phyloP scores from a whole-genome alignment of 2,888 invertebrate genomes.

The Eupithecia exiguata region DNA sequence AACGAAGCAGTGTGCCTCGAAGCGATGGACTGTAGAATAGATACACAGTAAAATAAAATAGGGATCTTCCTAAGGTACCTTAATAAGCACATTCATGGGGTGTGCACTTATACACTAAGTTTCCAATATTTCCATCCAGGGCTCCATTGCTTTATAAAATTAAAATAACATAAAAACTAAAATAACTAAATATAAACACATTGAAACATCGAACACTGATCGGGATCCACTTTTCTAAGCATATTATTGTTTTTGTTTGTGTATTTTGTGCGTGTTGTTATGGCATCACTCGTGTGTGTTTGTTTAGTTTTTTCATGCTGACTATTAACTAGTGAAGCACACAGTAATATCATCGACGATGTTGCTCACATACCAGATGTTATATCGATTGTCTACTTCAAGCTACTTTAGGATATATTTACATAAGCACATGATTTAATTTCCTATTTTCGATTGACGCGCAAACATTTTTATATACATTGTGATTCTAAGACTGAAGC shows the following conservation, averaged over 20 bases:
- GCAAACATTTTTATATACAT: constrained; percentile 16
- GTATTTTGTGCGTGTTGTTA: constrained; percentile 59
- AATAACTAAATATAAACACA: constrained; percentile 57
- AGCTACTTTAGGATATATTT: constrained; percentile 56
- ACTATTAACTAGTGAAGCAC: constrained; percentile 74
- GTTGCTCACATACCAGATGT: constrained; percentile 83
- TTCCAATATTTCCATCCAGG: constrained; percentile 72
- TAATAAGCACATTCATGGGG: constrained; percentile 83
- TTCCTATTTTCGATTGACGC: constrained; percentile 6
- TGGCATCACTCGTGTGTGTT: constrained; percentile 64
- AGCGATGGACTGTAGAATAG: constrained; percentile 70
- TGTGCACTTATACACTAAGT: constrained; percentile 78
- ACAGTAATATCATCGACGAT: constrained; percentile 64
- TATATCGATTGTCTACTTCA: constrained; percentile 52
- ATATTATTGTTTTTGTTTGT: constrained; percentile 47
- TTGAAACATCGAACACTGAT: constrained; percentile 67
- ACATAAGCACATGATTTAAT: constrained; percentile 55
- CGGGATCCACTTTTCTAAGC: constrained; percentile 48
- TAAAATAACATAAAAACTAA: constrained; percentile 53
- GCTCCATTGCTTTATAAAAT: constrained; percentile 69
- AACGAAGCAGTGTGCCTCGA: constrained; percentile 80
- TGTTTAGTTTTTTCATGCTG: constrained; percentile 68
- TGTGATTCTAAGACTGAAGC: constrained; percentile 39
- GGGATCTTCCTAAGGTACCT: constrained; percentile 71
- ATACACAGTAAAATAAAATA: constrained; percentile 69